These are phyloP conservation scores for Lepidocyrtinus sp. DNA, from an alignment of 2,888 invertebrate genomes.

Conservation along the genomic window DNA sequence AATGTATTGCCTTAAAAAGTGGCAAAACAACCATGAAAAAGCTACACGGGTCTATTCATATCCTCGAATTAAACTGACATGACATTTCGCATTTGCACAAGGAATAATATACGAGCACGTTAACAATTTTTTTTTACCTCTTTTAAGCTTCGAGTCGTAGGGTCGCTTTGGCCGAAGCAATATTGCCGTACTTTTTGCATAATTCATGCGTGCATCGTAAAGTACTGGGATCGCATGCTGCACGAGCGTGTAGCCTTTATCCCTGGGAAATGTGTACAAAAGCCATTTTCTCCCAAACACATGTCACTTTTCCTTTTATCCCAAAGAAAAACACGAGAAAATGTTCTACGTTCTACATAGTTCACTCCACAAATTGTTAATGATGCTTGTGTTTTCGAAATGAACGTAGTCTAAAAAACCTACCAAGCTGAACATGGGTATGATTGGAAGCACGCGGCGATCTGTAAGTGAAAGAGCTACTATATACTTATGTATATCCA, in stretches of 20 bases:
- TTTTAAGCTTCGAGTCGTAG: no score
- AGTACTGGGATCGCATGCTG: background rate
- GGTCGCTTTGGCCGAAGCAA: background rate
- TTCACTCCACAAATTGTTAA: slow-evolving; percentile 47
- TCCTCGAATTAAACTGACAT: background rate
- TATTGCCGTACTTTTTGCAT: slow-evolving; percentile 4
- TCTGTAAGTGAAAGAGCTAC: background rate
- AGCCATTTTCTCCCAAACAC: slow-evolving; percentile 4
- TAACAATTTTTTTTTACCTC: background rate
- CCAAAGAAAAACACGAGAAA: background rate
- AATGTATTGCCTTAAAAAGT: slow-evolving; percentile 37
- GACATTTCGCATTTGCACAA: no score
- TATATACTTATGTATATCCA: background rate
- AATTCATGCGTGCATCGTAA: background rate
- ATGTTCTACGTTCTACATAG: slow-evolving; percentile 1
- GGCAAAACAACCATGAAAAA: slow-evolving; percentile 43
- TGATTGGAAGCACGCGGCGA: background rate
- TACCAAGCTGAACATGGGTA: background rate
- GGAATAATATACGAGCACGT: background rate
- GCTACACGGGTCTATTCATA: background rate
- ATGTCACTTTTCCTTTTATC: slow-evolving; percentile 21
- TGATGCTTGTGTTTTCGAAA: slow-evolving; percentile 30
- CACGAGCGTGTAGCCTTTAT: background rate
- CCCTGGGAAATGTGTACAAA: no score
- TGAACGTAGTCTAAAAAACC: background rate